Percentiles rank a stretch among this genome's conserved stretches.
These are phyloP conservation scores for Edolisoma coerulescens DNA, from an alignment of 2,113 vertebrate genomes.

Conservation along the genomic window DNA sequence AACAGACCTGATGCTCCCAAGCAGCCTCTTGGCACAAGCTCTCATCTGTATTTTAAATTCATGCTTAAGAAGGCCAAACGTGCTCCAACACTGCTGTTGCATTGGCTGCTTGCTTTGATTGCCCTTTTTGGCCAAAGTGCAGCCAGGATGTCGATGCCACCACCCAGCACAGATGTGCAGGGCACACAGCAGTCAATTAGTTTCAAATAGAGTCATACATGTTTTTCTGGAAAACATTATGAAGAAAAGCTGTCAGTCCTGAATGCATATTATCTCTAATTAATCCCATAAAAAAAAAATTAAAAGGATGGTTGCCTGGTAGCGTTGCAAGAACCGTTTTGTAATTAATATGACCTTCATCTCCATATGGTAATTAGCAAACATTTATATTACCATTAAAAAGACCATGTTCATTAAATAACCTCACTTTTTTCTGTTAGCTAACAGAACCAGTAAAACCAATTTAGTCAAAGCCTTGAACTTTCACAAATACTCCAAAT, in stretches of 20 bases:
- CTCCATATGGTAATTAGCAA: constrained; percentile 64
- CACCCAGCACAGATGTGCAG: background rate
- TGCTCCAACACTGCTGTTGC: background rate
- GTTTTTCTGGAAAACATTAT: background rate
- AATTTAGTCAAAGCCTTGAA: background rate
- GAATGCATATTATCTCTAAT: constrained; percentile 48
- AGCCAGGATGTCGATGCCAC: background rate
- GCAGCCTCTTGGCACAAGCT: constrained; percentile 4
- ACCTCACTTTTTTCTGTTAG: background rate
- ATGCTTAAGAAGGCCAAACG: background rate
- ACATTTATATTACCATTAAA: constrained; percentile 54
- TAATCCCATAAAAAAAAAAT: constrained; percentile 50
- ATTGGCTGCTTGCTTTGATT: background rate
- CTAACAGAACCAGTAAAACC: background rate
- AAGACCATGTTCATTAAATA: background rate
- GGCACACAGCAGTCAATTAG: background rate
- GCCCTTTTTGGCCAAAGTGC: background rate
- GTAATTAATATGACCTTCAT: constrained; percentile 67
- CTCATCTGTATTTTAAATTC: background rate
- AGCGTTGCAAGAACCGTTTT: background rate
- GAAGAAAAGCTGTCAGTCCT: constrained; percentile 50
- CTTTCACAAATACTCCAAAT: background rate
- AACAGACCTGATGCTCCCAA: background rate
- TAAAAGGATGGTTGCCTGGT: constrained; percentile 48
- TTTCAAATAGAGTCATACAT: background rate